Conservation (phyloP, 2,797 vertebrate genomes). For the Scolopax rusticola region DNA sequence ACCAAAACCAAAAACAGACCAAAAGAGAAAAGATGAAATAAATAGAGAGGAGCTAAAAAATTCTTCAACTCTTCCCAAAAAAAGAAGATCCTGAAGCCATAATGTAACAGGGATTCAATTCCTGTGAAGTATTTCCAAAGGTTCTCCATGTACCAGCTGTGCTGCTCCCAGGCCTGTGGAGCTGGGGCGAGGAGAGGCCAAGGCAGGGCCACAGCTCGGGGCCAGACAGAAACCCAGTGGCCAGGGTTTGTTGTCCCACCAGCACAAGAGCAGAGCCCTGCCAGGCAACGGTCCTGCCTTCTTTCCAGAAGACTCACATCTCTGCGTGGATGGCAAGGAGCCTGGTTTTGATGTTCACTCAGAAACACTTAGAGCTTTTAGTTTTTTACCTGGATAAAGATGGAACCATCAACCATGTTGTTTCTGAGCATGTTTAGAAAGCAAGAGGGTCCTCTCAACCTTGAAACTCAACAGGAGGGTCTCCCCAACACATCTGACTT, state of each 20-base stretch:
- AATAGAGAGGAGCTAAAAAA: neutral
- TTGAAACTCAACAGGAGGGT: neutral
- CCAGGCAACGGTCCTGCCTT: neutral
- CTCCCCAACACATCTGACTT: neutral
- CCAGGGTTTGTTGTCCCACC: neutral
- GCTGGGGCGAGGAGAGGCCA: neutral
- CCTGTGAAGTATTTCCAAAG: neutral
- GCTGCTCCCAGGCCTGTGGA: neutral
- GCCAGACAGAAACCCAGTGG: neutral
- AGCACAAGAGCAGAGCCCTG: neutral
- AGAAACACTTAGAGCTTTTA: neutral
- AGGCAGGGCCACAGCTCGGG: neutral
- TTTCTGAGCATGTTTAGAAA: neutral
- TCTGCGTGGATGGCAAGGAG: neutral
- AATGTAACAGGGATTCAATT: neutral
- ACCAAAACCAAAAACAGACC: neutral
- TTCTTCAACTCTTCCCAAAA: neutral
- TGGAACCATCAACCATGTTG: neutral
- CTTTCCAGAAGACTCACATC: neutral
- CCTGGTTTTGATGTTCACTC: neutral
- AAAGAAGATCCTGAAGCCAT: neutral
- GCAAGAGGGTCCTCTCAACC: neutral
- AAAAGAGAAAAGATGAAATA: neutral
- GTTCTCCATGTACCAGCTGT: neutral
- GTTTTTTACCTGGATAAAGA: neutral